A percentile compares a stretch with the other conserved stretches of the same genome.
Conservation (phyloP, 2,888 invertebrate genomes). For the Tachina fera region DNA sequence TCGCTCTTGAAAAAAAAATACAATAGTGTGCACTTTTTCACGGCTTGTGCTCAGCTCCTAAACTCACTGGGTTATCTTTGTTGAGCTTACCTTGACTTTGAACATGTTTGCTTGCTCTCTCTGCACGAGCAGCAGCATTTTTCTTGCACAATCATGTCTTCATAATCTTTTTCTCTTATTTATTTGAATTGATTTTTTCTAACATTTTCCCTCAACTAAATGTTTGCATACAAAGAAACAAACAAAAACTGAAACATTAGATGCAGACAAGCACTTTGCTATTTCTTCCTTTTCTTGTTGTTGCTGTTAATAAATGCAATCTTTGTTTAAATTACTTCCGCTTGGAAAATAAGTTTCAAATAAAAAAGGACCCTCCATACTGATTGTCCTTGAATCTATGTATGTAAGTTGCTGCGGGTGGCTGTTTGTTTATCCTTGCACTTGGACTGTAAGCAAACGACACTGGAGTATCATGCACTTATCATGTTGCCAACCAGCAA, state of each 20-base stretch:
- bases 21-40: too few species aligned
- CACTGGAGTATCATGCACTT: constrained; percentile 59
- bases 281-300: not conserved
- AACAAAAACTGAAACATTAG: not conserved
- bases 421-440: constrained; percentile 65
- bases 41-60: not conserved
- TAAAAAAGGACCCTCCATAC: constrained; percentile 46
- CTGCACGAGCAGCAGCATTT: not conserved
- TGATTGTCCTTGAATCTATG: constrained; percentile 55
- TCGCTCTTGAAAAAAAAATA: too few species aligned
- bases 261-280: constrained; percentile 25
- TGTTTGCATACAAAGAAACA: constrained; percentile 12
- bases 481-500: constrained; percentile 59
- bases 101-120: constrained; percentile 6
- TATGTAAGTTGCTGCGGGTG: constrained; percentile 21
- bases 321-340: constrained; percentile 70
- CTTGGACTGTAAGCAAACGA: constrained; percentile 60
- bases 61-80: not conserved
- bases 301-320: constrained; percentile 65
- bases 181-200: constrained; percentile 64
- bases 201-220: constrained; percentile 16
- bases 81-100: constrained; percentile 67
- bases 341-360: constrained; percentile 63
- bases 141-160: constrained; percentile 46
- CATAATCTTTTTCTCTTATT: constrained; percentile 61